A percentile compares a stretch with the other conserved stretches of the same genome.
phyloP scores from a whole-genome alignment of 2,888 invertebrate genomes.

The Strigamia maritima region DNA sequence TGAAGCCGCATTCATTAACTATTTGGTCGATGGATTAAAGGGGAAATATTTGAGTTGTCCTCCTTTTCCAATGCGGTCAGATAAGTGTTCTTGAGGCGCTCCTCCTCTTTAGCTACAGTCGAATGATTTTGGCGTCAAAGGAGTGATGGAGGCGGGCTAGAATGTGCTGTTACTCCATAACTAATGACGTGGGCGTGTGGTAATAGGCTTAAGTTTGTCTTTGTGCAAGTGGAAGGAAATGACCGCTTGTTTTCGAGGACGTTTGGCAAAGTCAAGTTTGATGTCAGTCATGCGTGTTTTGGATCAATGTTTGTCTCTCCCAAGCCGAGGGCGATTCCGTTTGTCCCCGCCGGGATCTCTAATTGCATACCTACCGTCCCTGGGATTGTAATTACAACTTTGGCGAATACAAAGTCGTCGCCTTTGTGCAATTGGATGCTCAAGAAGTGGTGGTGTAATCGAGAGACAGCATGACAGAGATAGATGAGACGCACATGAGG shows the following conservation, averaged over 20 bases:
- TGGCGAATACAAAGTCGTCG: constrained; percentile 27
- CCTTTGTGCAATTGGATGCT: constrained; percentile 35
- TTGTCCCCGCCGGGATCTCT: constrained; percentile 1
- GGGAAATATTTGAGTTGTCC: not conserved
- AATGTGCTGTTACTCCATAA: constrained; percentile 2
- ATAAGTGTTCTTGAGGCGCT: constrained; percentile 1
- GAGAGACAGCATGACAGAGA: constrained; percentile 37
- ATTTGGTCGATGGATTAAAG: not conserved
- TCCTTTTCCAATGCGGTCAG: not conserved
- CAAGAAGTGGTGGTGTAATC: constrained; percentile 36
- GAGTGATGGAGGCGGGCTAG: constrained; percentile 10
- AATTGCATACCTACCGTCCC: constrained; percentile 24
- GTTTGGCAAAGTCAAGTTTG: not conserved
- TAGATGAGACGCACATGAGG: constrained; percentile 34
- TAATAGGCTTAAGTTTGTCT: constrained; percentile 10
- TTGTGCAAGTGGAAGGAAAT: constrained; percentile 11
- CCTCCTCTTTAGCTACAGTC: constrained; percentile 20
- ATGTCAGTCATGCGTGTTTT: constrained; percentile 36
- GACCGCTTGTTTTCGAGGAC: constrained; percentile 7
- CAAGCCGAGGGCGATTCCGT: constrained; percentile 5
- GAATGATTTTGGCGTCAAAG: constrained; percentile 2
- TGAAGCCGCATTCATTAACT: not conserved
- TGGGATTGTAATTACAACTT: constrained; percentile 34
- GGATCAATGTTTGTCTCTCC: constrained; percentile 25
- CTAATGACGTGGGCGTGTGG: not conserved